Conservation (phyloP, 2,797 vertebrate species). For the Typhlichthys eigenmanni region DNA sequence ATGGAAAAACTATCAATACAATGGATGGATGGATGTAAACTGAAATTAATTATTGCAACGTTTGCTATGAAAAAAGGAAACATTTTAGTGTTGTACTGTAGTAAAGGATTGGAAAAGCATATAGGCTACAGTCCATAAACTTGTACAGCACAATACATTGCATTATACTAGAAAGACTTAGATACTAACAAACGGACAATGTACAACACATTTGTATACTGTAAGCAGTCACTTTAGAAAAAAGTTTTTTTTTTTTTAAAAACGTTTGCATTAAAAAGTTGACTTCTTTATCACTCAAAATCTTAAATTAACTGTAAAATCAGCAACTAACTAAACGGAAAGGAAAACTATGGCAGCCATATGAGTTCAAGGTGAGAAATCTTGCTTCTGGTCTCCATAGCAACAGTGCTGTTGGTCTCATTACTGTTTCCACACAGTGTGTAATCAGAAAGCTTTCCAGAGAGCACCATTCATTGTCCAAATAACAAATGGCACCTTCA, state of each 20-base stretch:
- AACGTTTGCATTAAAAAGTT: constrained; percentile 21
- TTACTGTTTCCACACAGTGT: constrained; percentile 71
- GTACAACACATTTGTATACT: too few relatives aligned
- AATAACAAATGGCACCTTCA: constrained; percentile 73
- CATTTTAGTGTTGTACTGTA: too few relatives aligned
- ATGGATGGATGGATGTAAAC: too few relatives aligned
- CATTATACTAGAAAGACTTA: too few relatives aligned
- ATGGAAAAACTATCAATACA: too few relatives aligned
- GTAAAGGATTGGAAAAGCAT: too few relatives aligned
- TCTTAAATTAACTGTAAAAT: constrained; percentile 54
- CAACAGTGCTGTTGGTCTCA: constrained; percentile 77
- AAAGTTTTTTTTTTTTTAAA: too few relatives aligned
- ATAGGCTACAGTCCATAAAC: too few relatives aligned
- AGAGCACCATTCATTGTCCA: constrained; percentile 72
- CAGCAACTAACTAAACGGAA: constrained; percentile 34
- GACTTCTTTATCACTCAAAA: constrained; percentile 24
- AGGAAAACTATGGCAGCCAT: constrained; percentile 47
- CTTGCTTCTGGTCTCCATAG: constrained; percentile 74
- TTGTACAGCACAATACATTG: too few relatives aligned
- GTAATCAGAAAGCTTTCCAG: constrained; percentile 74
- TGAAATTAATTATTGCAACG: too few relatives aligned
- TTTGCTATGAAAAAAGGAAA: too few relatives aligned
- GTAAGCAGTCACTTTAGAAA: constrained; percentile 1
- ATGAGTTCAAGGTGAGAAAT: constrained; percentile 66
- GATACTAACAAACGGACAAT: too few relatives aligned